A percentile compares a stretch with the other conserved stretches of the same genome.
phyloP scores from a whole-genome alignment of 2,113 vertebrate species.

The Tenebrosternarchus preto region DNA sequence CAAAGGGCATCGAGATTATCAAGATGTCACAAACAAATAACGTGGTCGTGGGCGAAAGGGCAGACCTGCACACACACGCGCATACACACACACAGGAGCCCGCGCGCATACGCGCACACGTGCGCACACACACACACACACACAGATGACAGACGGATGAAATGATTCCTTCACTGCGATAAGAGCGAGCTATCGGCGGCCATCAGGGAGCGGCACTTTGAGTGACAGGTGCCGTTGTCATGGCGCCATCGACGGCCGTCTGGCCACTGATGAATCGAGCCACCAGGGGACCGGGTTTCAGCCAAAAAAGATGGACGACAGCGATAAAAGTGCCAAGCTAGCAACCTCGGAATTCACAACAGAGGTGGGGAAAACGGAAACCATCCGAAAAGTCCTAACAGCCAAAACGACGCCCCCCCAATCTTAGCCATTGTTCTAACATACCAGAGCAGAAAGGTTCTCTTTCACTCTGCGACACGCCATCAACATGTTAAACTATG shows the following conservation, averaged over 20 bases:
- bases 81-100: no score
- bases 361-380: no score
- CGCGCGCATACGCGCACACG: not conserved
- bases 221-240: constrained; percentile 31
- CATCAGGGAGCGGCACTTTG: constrained; percentile 1
- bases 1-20: no score
- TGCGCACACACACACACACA: not conserved
- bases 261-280: not conserved
- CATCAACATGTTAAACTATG: no score
- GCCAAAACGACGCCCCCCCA: no score
- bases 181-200: not conserved
- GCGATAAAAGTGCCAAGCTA: not conserved
- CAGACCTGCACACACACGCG: not conserved
- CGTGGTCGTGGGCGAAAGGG: no score
- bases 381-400: no score
- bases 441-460: no score
- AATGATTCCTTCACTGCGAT: constrained; percentile 17
- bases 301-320: constrained; percentile 19
- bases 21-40: no score
- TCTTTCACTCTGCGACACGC: no score
- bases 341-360: not conserved
- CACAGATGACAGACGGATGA: not conserved
- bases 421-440: no score
- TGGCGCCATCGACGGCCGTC: not conserved
- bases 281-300: constrained; percentile 4